Evolutionary conservation across 1,140 invertebrate species (phyloP), one percentile per base, ranked within the genome.

Genomic region (Aplysia californica): DNA sequence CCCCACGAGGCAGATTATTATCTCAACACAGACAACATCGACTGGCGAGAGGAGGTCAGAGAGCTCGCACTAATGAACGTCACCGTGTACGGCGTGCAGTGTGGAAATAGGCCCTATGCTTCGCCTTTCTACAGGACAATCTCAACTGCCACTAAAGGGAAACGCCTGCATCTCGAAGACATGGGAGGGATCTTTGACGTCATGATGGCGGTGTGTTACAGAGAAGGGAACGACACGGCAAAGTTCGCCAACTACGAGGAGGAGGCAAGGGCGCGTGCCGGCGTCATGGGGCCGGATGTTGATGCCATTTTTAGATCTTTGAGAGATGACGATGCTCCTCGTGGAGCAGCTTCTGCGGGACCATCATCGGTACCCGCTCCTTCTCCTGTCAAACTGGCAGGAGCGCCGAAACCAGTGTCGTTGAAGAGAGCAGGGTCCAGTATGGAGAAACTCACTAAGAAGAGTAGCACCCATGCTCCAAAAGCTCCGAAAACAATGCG

Each of bases 1-100:
- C 86, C 87, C 21, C 87, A 88, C 58, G 82, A 84, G 70, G 74
- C 83, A 26, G 72, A 77, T 18, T 82, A 86, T 69, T 69, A 80
- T 44, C 41, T 78, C 23, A 87, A 86, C 72, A 80, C 66, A 4
- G 65, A 80, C 18, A 80, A 82, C 10, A 80, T 88, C 18, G 83
- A 87, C 77, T 88, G 87, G 87, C 77, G 77, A 64, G 65, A 80
- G n/a, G 85, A 88, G 79, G 71, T 82, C 0, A 35, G 79, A 4
- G 38, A 68, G 4, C 50, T 82, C 23, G 59, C 66, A 38, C 72
- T 75, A n/a, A 44, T 83, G 78, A 75, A 41, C 6, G 80, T 84
- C 2, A 76, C 76, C 23, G 77, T 85, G 3, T 82, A 86, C 64
- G 79, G 79, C 4, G 85, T 85, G 0, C 76, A 81, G 31, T 77